Percentiles rank a stretch among this genome's conserved stretches.
Conservation (phyloP, 2,113 vertebrate genomes). For the Gavialis gangeticus region DNA sequence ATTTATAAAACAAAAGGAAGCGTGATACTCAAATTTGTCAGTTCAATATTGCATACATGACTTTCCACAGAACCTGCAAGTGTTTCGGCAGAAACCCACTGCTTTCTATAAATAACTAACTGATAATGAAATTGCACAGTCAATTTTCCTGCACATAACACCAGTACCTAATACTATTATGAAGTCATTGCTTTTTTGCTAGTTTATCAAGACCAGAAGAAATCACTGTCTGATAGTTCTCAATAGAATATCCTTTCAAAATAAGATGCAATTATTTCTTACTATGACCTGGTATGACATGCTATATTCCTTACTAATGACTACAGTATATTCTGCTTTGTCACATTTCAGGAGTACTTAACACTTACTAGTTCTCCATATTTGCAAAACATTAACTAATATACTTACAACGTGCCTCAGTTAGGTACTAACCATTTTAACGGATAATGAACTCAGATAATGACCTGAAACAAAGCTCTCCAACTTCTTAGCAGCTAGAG, state of each 20-base stretch:
- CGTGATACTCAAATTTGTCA: neutral
- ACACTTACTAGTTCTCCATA: neutral
- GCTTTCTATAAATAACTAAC: neutral
- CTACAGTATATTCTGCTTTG: no score
- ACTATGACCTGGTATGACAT: no score
- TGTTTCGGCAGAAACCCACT: neutral
- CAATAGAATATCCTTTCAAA: neutral
- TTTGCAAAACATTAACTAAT: neutral
- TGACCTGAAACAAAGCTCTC: no score
- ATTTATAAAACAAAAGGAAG: neutral
- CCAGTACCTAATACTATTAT: neutral
- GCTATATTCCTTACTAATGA: no score
- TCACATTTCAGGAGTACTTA: neutral
- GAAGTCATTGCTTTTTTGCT: neutral
- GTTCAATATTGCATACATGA: neutral
- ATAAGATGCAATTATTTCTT: neutral
- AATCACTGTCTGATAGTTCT: neutral
- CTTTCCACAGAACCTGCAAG: slow-evolving; percentile 10
- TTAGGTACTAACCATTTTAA: neutral
- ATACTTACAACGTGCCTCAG: neutral
- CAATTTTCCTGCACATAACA: neutral
- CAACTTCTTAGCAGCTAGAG: no score
- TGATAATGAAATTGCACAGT: neutral
- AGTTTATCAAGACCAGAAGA: neutral
- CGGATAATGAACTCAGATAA: neutral